Percentiles rank a stretch among this genome's conserved stretches.
Evolutionary conservation across 2,113 vertebrate species (phyloP).

Genomic region (Daphoenositta chrysoptera): DNA sequence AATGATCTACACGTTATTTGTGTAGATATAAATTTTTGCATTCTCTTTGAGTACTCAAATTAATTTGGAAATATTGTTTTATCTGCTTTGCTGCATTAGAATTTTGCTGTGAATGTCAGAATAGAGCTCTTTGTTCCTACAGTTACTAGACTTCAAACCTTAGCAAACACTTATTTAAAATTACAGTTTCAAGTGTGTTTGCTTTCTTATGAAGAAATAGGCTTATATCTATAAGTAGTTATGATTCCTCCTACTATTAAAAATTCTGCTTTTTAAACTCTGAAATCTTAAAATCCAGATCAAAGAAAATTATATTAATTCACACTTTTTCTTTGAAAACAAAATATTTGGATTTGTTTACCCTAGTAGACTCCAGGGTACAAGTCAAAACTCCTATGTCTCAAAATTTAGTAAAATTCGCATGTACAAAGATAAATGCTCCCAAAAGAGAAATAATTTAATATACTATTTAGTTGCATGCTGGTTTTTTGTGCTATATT

Average conservation of each 20-base stretch:
- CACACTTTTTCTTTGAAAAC: not conserved
- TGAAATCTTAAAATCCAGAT: not conserved
- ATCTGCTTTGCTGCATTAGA: not conserved
- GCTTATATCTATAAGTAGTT: not conserved
- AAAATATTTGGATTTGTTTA: not conserved
- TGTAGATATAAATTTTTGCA: fast-evolving
- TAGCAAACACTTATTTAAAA: not conserved
- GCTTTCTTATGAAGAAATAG: not conserved
- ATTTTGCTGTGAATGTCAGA: not conserved
- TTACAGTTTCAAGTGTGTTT: not conserved
- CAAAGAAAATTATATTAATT: not conserved
- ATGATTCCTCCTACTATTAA: not conserved
- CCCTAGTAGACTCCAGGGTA: not conserved
- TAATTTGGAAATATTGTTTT: not conserved
- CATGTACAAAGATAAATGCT: not conserved
- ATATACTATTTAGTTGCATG: not conserved
- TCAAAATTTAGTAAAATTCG: not conserved
- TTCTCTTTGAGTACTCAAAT: not conserved
- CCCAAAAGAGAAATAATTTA: not conserved
- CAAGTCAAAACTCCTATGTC: not conserved
- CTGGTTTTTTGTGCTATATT: not conserved
- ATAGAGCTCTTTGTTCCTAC: not conserved
- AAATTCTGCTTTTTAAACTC: not conserved
- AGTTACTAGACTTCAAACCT: not conserved
- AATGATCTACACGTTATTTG: not conserved